Evolutionary conservation across 2,797 vertebrate genomes (phyloP), one percentile per base, ranked within the genome.

Genomic region (Halcyon badia): DNA sequence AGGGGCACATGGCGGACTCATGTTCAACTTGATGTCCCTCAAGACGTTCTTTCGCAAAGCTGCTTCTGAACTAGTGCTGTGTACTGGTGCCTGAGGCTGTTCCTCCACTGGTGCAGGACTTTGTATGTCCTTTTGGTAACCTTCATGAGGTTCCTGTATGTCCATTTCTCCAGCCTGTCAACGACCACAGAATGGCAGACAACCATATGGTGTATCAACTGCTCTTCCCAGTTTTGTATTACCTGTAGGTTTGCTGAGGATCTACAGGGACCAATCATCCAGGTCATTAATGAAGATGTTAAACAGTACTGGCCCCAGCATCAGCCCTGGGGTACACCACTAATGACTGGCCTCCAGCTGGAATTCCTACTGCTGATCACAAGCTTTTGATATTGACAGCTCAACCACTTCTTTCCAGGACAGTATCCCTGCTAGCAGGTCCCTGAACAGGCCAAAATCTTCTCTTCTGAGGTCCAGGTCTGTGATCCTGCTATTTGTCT

Each of bases 1-100:
- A 65, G 51, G 18, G 35, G 24, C n/a, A 17, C 37, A 2, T 35
- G 79, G 39, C 0, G 0, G 60, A 10, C 39, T 84, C 12, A 5
- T 14, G 31, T 54, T 73, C 31, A 61, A 3, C 35, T 42, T 68
- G 9, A 22, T 49, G 12, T 48, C 18, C 35, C 33, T 72, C 33
- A 26, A 39, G 60, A 41, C 20, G 6, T 42, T 6, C 14, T 64
- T 60, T 30, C 72, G 24, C 68, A 6, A 54, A 41, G 33, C 46
- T 68, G 30, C 41, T 79, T 54, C 48, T 26, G 35, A 83, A 20
- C 13, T 51, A 68, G 30, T 73, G 28, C 8, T 39, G 22, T 24
- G 14, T 66, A 54, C 33, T 66, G 17, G 25, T 26, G 12, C 17
- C n/a, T 71, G 65, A 12, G 37, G 7, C 48, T 85, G 41, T 66